Evolutionary conservation across 2,888 invertebrate species (phyloP).

Genomic region (Phanerotoma sp.): DNA sequence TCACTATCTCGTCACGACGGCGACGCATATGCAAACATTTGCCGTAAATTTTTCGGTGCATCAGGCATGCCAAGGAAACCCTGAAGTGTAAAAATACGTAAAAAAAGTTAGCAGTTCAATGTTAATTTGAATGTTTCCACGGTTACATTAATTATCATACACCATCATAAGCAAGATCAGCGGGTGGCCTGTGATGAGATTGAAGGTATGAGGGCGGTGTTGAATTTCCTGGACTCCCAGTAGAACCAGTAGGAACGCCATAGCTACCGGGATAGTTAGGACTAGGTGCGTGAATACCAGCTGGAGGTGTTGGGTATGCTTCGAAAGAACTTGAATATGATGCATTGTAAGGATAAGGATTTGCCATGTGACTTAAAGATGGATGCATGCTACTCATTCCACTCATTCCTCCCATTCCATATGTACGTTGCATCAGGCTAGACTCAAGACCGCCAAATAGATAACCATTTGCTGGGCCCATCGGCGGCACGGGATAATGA

Average conservation of each 20-base stretch:
- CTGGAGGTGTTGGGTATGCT: constrained; percentile 60
- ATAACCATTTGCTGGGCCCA: constrained; percentile 52
- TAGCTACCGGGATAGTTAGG: constrained; percentile 65
- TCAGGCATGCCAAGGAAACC: not conserved
- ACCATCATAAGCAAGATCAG: constrained; percentile 55
- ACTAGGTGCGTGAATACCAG: constrained; percentile 67
- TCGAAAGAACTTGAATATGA: constrained; percentile 55
- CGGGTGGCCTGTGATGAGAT: constrained; percentile 52
- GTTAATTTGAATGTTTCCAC: constrained; percentile 13
- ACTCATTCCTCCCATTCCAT: constrained; percentile 50
- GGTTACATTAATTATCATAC: constrained; percentile 55
- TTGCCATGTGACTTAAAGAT: constrained; percentile 40
- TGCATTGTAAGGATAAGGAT: constrained; percentile 53
- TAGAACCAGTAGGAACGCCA: constrained; percentile 40
- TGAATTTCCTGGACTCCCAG: constrained; percentile 38
- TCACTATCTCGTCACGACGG: constrained; percentile 12
- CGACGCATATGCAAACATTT: constrained; percentile 18
- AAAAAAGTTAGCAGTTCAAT: constrained; percentile 39
- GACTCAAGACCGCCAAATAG: constrained; percentile 53
- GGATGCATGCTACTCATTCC: constrained; percentile 53
- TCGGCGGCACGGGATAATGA: constrained; percentile 55
- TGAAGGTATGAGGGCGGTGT: constrained; percentile 54
- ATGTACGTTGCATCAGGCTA: constrained; percentile 53
- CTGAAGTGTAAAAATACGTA: constrained; percentile 51
- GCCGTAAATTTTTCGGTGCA: constrained; percentile 3